A percentile compares a stretch with the other conserved stretches of the same genome.
Evolutionary conservation across 2,888 invertebrate genomes (phyloP).

Genomic region (Drosophila limbata): DNA sequence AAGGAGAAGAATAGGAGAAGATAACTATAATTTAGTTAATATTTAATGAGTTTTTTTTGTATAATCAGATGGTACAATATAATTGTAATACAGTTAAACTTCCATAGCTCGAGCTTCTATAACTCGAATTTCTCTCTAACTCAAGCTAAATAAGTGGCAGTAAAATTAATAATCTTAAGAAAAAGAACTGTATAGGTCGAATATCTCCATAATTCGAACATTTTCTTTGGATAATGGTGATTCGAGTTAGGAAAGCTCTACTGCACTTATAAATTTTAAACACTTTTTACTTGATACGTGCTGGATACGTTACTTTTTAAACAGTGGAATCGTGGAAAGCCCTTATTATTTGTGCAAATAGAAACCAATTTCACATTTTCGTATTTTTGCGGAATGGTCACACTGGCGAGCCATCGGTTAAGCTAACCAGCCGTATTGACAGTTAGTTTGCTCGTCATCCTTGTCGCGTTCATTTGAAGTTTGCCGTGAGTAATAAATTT

Average conservation of each 20-base stretch:
- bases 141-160: too few species aligned
- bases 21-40: background rate
- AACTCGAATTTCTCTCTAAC: too few species aligned
- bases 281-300: background rate
- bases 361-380: conserved; percentile 7
- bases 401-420: conserved; percentile 12
- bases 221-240: too few species aligned
- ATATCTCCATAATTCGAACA: too few species aligned
- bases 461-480: conserved; percentile 33
- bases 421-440: conserved; percentile 25
- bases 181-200: too few species aligned
- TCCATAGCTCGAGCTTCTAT: too few species aligned
- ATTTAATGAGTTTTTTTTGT: background rate
- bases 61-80: background rate
- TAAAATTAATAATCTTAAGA: too few species aligned
- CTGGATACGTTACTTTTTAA: conserved; percentile 3
- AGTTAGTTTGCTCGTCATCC: conserved; percentile 46
- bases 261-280: too few species aligned
- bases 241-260: too few species aligned
- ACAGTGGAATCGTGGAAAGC: conserved; percentile 17
- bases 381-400: conserved; percentile 10
- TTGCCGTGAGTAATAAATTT: background rate
- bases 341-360: background rate
- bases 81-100: too few species aligned
- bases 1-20: background rate